phyloP scores from a whole-genome alignment of 2,113 vertebrate species.

The Mesitornis unicolor region DNA sequence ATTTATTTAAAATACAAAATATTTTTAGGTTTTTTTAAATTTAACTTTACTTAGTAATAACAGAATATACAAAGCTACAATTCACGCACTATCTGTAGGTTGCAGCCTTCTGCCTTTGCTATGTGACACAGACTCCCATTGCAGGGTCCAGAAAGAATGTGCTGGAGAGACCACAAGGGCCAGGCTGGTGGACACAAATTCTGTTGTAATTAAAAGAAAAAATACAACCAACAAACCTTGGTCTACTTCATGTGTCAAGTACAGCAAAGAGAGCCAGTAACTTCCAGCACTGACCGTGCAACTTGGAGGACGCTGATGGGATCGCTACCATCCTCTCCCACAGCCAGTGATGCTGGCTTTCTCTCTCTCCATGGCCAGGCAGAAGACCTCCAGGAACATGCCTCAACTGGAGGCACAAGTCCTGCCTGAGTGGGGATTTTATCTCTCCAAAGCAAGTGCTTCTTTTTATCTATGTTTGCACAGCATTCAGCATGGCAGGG shows the following conservation, averaged over 20 bases:
- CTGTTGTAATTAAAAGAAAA: not conserved
- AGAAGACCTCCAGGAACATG: not conserved
- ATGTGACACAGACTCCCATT: fast-evolving
- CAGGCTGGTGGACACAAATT: not conserved
- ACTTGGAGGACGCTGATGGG: fast-evolving
- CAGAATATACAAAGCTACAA: not conserved
- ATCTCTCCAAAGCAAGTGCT: not conserved
- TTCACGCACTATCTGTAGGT: fast-evolving
- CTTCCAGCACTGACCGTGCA: not conserved
- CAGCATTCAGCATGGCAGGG: not conserved
- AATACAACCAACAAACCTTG: not conserved
- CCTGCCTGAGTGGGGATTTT: not conserved
- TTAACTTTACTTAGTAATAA: not conserved
- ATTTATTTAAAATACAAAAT: not conserved
- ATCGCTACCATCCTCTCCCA: not conserved
- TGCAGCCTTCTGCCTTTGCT: not conserved
- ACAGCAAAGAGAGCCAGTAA: not conserved
- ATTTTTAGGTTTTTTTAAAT: not conserved
- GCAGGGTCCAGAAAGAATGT: not conserved
- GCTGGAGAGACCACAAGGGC: not conserved
- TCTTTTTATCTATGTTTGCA: not conserved
- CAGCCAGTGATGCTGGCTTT: not conserved
- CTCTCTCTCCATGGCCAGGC: not conserved
- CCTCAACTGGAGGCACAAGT: not conserved
- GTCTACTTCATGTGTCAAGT: not conserved